Percentiles rank a stretch among this genome's conserved stretches.
Evolutionary conservation across 2,888 invertebrate genomes (phyloP).

Genomic region (Cinara cedri): DNA sequence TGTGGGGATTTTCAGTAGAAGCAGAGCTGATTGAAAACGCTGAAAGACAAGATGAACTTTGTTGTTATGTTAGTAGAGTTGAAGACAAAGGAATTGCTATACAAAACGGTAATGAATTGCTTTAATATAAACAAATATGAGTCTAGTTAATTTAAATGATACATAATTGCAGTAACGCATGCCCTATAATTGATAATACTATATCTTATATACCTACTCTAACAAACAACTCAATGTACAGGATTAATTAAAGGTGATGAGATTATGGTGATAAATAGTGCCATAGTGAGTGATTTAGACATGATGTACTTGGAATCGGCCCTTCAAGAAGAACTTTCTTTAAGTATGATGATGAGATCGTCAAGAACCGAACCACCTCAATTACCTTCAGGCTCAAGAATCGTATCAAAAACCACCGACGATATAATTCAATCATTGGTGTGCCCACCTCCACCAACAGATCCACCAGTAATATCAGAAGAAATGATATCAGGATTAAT

Average conservation of each 20-base stretch:
- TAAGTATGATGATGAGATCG: slow-evolving; percentile 95
- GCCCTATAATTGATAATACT: too few species aligned
- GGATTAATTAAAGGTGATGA: slow-evolving; percentile 97
- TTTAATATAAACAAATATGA: not conserved
- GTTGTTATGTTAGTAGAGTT: slow-evolving; percentile 95
- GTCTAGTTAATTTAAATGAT: not conserved
- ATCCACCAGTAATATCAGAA: slow-evolving; percentile 90
- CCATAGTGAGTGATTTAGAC: slow-evolving; percentile 96
- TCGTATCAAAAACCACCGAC: slow-evolving; percentile 79
- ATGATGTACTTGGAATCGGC: slow-evolving; percentile 99
- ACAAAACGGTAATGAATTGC: slow-evolving; percentile 78
- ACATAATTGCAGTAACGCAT: not conserved
- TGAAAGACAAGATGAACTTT: slow-evolving; percentile 93
- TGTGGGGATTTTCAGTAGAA: slow-evolving; percentile 98
- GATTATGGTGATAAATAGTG: slow-evolving; percentile 98
- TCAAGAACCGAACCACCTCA: slow-evolving; percentile 69
- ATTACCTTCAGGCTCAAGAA: slow-evolving; percentile 66
- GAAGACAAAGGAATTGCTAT: slow-evolving; percentile 95
- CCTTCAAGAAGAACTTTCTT: slow-evolving; percentile 88
- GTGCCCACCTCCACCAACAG: slow-evolving; percentile 94
- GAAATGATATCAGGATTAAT: slow-evolving; percentile 96
- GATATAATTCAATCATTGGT: slow-evolving; percentile 94
- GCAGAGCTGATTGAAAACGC: slow-evolving; percentile 96
- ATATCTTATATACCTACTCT: not conserved
- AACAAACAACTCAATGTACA: slow-evolving; percentile 63